Evolutionary conservation across 2,113 vertebrate genomes (phyloP).

Genomic region (Dasyprocta punctata): DNA sequence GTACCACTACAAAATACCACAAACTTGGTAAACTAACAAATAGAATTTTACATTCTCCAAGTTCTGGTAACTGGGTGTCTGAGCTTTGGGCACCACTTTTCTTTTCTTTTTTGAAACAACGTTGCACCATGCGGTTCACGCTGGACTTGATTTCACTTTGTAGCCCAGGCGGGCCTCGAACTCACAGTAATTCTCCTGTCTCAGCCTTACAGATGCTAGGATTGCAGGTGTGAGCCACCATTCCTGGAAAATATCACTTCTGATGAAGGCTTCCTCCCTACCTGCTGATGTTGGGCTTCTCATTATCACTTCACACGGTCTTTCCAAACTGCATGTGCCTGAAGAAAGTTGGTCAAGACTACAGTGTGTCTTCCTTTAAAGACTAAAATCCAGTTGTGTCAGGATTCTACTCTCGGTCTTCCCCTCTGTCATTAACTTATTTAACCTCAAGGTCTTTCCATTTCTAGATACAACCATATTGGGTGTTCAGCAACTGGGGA

Average conservation of each 20-base stretch:
- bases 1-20: background rate
- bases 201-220: background rate
- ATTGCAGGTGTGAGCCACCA: background rate
- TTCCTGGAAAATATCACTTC: background rate
- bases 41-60: background rate
- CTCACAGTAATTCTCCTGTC: background rate
- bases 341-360: background rate
- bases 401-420: fast-evolving
- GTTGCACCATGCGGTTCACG: background rate
- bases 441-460: background rate
- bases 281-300: background rate
- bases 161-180: background rate
- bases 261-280: background rate
- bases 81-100: background rate
- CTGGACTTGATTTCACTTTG: background rate
- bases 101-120: background rate
- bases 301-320: fast-evolving
- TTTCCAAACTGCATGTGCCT: background rate
- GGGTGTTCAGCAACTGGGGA: fast-evolving
- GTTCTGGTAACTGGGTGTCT: background rate
- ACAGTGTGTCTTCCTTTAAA: background rate
- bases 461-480: background rate
- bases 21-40: background rate
- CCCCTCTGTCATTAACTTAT: background rate
- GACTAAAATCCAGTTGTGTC: background rate